A percentile compares a stretch with the other conserved stretches of the same genome.
Evolutionary conservation across 2,797 vertebrate species (phyloP).

Genomic region (Lithobates pipiens): DNA sequence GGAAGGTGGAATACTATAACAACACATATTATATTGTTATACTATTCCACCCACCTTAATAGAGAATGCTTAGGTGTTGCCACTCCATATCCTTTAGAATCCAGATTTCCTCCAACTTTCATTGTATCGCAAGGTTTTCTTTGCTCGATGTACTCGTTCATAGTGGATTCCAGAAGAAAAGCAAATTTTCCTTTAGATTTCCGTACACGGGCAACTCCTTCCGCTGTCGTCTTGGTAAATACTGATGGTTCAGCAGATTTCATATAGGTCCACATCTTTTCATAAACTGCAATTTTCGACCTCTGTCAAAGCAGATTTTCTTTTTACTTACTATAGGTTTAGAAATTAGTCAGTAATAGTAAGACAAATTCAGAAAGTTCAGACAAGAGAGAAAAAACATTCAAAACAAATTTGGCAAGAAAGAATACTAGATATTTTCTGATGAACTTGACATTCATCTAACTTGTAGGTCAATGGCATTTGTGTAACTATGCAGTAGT

Average conservation of each 20-base stretch:
- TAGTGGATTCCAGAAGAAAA: constrained; percentile 98
- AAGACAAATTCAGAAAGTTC: background rate
- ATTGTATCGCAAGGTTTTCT: constrained; percentile 99
- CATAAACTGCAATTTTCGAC: constrained; percentile 99
- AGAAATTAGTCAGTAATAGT: no score
- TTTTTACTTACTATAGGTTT: background rate
- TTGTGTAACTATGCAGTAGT: background rate
- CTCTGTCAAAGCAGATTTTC: constrained; percentile 78
- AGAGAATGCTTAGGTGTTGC: constrained; percentile 98
- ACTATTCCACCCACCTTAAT: constrained; percentile 99
- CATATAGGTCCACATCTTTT: constrained; percentile 99
- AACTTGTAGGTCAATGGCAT: background rate
- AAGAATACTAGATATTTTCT: background rate
- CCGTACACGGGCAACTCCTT: constrained; percentile 95
- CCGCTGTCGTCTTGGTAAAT: constrained; percentile 95
- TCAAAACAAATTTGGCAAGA: background rate
- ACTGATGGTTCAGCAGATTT: constrained; percentile 97
- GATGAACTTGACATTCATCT: background rate
- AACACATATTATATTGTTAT: constrained; percentile 96
- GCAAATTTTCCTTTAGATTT: constrained; percentile 99
- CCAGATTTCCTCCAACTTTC: constrained; percentile 99
- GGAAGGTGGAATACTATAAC: constrained; percentile 99
- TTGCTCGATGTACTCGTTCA: constrained; percentile 99
- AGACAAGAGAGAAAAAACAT: background rate
- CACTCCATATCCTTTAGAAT: constrained; percentile 99